Evolutionary conservation across 2,797 vertebrate genomes (phyloP), one percentile per base, ranked within the genome.

Genomic region (Melanotaenia trifasciata): DNA sequence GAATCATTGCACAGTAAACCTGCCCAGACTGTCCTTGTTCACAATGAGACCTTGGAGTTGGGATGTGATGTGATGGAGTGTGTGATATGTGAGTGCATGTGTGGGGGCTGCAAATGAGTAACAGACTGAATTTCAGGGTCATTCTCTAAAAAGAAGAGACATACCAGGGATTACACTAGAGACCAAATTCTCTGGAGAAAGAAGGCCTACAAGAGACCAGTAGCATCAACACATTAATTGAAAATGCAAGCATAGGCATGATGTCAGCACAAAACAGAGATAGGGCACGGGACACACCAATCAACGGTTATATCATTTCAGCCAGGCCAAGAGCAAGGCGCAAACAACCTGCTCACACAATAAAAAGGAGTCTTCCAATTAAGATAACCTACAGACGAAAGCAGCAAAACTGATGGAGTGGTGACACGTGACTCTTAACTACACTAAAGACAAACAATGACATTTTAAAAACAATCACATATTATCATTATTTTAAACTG

Each of bases 181-280:
- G 89, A 91, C 58, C 60, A 76, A 74, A 91, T 80, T 87, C 76
- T 85, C 84, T 62, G 67, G 83, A 79, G 80, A 73, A 81, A 33
- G 14, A 71, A 74, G 68, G 75, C 76, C 72, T 78, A 26, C 11
- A 61, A 54, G 36, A 81, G 91, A 88, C 58, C 60, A 86, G 87
- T 82, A 12, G 70, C 84, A 83, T 94, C 86, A 22, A 86, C 93
- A 87, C 65, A 88, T 90, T 80, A 83, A 66, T 90, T 92, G 86
- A 91, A 92, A 80, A 91, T 85, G 87, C 70, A 77, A 56, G 70
- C 58, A 51, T 11, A 72, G 75, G 61, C 81, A 67, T 40, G 6
- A 60, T 45, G 71, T 90, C 90, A 89, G 87, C 89, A 86, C 68
- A 68, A 83, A 79, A 30, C 73, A 4, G 40, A 65, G 62, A 33